Conservation (phyloP, 2,797 vertebrate species). For the Pantherophis vulpinus region DNA sequence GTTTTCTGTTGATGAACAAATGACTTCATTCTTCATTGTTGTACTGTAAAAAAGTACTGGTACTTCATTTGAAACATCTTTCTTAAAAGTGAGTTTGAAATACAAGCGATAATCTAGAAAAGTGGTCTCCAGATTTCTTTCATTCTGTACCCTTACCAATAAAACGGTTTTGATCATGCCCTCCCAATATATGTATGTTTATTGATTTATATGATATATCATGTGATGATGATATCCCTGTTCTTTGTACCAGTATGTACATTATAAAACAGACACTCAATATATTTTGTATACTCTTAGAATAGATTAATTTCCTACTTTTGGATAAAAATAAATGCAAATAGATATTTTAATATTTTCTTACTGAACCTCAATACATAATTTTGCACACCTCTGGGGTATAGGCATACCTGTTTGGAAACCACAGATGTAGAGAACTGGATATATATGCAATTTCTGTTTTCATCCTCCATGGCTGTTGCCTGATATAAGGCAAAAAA, state of each 20-base stretch:
- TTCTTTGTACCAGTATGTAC: background rate
- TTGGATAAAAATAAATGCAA: background rate
- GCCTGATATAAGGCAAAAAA: background rate
- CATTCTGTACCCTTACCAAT: background rate
- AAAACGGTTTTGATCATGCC: background rate
- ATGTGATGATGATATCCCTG: background rate
- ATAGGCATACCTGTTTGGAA: background rate
- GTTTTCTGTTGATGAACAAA: background rate
- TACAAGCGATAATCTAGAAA: background rate
- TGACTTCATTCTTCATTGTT: conserved; percentile 7
- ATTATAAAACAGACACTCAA: background rate
- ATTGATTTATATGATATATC: background rate
- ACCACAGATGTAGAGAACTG: background rate
- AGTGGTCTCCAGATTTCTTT: background rate
- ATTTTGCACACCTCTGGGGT: background rate
- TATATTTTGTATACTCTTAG: background rate
- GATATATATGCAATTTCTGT: background rate
- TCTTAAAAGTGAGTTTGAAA: background rate
- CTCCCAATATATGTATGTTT: background rate
- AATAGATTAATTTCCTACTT: background rate
- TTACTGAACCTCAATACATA: background rate
- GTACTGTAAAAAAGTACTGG: background rate
- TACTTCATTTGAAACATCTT: conserved; percentile 15
- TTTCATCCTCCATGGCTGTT: background rate
- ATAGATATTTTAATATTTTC: background rate